phyloP scores from a whole-genome alignment of 2,888 invertebrate species.

The Lypha dubia region DNA sequence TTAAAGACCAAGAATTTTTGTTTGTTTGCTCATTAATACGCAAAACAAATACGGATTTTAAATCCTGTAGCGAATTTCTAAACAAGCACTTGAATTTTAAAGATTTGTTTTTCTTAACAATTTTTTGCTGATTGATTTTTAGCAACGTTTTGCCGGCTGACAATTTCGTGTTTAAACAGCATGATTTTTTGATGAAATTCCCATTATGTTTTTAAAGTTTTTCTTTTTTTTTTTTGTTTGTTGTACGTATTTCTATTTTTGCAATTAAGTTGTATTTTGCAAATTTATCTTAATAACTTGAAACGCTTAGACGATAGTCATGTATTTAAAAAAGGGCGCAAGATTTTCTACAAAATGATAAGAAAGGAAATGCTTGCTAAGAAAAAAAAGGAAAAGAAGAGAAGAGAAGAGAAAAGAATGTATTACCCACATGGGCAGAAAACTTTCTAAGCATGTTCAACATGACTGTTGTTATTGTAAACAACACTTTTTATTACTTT shows the following conservation, averaged over 20 bases:
- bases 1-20: not conserved
- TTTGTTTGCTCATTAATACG: not conserved
- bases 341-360: not conserved
- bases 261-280: not conserved
- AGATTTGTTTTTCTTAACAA: not conserved
- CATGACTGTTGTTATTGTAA: not conserved
- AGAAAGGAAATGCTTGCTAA: not conserved
- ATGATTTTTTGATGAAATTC: not conserved
- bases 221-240: not conserved
- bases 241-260: not conserved
- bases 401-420: not conserved
- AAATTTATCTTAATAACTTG: not conserved
- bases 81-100: not conserved
- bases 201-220: not conserved
- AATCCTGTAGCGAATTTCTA: not conserved
- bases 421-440: no score
- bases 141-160: not conserved
- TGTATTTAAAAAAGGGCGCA: not conserved
- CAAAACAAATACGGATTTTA: slow-evolving; percentile 6
- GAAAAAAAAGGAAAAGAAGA: not conserved
- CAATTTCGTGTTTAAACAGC: not conserved
- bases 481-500: not conserved
- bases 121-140: not conserved
- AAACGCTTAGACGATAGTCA: not conserved
- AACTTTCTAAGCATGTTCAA: slow-evolving; percentile 3